Percentiles rank a stretch among this genome's conserved stretches.
Conservation (phyloP, 2,888 invertebrate species). For the Andrena bicolor region DNA sequence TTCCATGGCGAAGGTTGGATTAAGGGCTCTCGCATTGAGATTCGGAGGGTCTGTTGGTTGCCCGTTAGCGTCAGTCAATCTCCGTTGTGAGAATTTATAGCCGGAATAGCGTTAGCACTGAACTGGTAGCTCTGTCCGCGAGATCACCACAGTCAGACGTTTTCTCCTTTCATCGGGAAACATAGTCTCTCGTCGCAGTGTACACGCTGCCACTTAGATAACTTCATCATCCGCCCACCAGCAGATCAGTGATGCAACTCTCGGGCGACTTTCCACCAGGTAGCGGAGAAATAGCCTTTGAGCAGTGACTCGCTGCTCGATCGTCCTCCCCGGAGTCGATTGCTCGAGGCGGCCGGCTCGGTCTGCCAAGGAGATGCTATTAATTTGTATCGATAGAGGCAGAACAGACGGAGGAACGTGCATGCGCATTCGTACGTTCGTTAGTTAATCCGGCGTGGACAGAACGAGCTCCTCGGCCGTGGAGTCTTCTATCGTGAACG, state of each 20-base stretch:
- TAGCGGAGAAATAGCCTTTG: conserved; percentile 29
- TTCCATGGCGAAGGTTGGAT: not conserved
- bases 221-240: conserved; percentile 52
- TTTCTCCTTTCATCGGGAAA: conserved; percentile 17
- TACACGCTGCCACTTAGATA: conserved; percentile 24
- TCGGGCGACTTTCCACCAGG: conserved; percentile 12
- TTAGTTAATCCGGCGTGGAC: conserved; percentile 70
- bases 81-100: not conserved
- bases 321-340: conserved; percentile 21
- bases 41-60: conserved; percentile 13
- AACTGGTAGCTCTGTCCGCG: conserved; percentile 6
- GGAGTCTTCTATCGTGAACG: conserved; percentile 56
- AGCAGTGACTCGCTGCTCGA: conserved; percentile 38
- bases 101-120: not conserved
- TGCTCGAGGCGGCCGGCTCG: conserved; percentile 6
- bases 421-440: conserved; percentile 72
- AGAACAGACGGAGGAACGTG: conserved; percentile 66
- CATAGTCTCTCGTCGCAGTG: not conserved
- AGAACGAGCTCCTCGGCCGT: conserved; percentile 50
- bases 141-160: not conserved
- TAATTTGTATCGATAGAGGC: conserved; percentile 77
- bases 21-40: not conserved
- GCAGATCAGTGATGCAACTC: conserved; percentile 23
- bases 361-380: conserved; percentile 65
- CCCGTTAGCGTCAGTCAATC: not conserved